phyloP scores from a whole-genome alignment of 2,113 vertebrate genomes.

The Charadrius vociferus region DNA sequence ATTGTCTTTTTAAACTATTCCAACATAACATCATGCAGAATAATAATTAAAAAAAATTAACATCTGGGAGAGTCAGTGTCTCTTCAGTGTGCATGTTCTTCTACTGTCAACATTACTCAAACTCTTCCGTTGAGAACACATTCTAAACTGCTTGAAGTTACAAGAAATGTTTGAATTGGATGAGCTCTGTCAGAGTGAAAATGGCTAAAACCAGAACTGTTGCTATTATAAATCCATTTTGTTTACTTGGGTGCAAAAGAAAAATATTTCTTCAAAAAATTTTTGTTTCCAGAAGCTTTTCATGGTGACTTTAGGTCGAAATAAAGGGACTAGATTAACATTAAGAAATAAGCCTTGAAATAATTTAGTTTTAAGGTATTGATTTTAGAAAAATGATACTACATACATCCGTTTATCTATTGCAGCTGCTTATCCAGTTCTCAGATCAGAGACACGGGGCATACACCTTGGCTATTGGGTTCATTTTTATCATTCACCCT shows the following conservation, averaged over 20 bases:
- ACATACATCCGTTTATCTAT: not conserved
- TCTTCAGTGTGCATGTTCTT: not conserved
- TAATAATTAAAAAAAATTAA: not conserved
- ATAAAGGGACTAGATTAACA: not conserved
- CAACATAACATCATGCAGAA: not conserved
- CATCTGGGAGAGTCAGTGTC: not conserved
- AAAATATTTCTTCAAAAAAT: not conserved
- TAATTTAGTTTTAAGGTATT: not conserved
- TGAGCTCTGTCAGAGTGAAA: not conserved
- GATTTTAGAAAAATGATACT: not conserved
- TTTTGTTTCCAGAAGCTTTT: not conserved
- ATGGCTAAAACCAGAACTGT: not conserved
- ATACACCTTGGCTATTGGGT: not conserved
- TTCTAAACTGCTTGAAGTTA: not conserved
- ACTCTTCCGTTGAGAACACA: not conserved
- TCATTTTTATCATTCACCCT: not conserved
- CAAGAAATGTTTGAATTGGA: not conserved
- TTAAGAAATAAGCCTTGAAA: not conserved
- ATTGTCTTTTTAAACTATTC: not conserved
- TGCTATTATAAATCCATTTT: not conserved
- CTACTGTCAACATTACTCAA: not conserved
- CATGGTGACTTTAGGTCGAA: not conserved
- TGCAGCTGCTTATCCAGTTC: not conserved
- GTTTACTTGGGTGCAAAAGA: not conserved
- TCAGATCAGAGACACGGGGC: not conserved